Percentiles rank a stretch among this genome's conserved stretches.
phyloP scores from a whole-genome alignment of 2,113 vertebrate species.

The Lepisosteus osseus region DNA sequence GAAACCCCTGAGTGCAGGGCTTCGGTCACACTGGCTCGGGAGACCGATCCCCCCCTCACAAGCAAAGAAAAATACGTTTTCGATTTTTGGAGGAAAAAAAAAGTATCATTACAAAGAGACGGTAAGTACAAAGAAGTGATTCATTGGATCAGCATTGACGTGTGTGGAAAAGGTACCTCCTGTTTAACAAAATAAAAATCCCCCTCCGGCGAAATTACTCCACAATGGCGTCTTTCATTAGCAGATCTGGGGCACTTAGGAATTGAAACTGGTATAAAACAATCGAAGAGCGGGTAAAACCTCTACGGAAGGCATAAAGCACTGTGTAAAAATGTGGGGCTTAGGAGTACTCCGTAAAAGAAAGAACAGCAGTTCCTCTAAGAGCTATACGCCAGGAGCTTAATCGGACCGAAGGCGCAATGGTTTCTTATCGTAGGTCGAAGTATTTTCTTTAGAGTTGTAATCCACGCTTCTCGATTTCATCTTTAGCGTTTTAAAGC shows the following conservation, averaged over 20 bases:
- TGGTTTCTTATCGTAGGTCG: slow-evolving; percentile 39
- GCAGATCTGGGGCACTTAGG: slow-evolving; percentile 62
- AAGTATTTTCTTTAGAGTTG: slow-evolving; percentile 5
- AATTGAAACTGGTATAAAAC: slow-evolving; percentile 47
- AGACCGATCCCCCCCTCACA: slow-evolving; percentile 14
- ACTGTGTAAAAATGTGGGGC: slow-evolving; percentile 38
- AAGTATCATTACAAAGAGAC: slow-evolving; percentile 26
- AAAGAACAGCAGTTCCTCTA: slow-evolving; percentile 34
- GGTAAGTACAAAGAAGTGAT: slow-evolving; percentile 37
- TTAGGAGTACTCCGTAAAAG: slow-evolving; percentile 35
- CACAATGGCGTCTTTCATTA: slow-evolving; percentile 80
- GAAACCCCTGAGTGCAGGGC: slow-evolving; percentile 31
- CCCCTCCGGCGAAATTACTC: slow-evolving; percentile 63
- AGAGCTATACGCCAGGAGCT: slow-evolving; percentile 56
- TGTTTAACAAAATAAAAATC: slow-evolving; percentile 52
- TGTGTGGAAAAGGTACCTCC: slow-evolving; percentile 51
- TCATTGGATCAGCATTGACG: slow-evolving; percentile 51
- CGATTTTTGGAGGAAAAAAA: slow-evolving; percentile 19
- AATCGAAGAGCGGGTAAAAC: slow-evolving; percentile 22
- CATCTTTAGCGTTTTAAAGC: slow-evolving; percentile 28
- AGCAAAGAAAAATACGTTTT: slow-evolving; percentile 18
- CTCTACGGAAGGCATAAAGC: slow-evolving; percentile 16
- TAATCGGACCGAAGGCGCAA: slow-evolving; percentile 50
- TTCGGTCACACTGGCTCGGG: slow-evolving; percentile 20
- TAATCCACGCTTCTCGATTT: slow-evolving; percentile 12